These are phyloP conservation scores for Pongo pygmaeus DNA, from an alignment of 2,113 vertebrate genomes.

Conservation along the genomic window DNA sequence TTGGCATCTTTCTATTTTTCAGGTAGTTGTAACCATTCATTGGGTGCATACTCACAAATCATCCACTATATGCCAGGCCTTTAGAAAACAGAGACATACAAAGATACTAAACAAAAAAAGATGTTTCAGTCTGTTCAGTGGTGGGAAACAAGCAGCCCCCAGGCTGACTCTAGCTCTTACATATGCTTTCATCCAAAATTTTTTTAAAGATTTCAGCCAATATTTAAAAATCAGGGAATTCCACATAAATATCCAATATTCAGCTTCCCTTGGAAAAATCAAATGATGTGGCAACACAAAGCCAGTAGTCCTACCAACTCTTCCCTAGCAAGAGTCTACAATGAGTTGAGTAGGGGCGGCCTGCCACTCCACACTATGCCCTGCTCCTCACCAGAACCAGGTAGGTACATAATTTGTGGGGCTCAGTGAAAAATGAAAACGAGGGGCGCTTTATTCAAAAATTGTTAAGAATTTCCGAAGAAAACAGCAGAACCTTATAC, in stretches of 20 bases:
- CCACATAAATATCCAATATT: background rate
- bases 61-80: background rate
- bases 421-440: background rate
- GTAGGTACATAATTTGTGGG: background rate
- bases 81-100: background rate
- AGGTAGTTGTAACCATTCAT: background rate
- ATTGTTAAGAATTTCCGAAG: constrained; percentile 3
- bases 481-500: background rate
- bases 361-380: background rate
- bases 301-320: background rate
- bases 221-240: constrained; percentile 23
- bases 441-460: background rate
- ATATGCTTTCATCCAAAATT: background rate
- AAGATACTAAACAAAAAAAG: constrained; percentile 1
- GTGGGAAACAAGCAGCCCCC: background rate
- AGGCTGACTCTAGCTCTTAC: background rate
- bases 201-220: background rate
- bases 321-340: background rate
- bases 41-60: constrained; percentile 22
- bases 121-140: background rate
- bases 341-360: background rate
- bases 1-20: constrained; percentile 13
- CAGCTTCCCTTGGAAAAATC: background rate
- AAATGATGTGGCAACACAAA: background rate
- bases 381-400: background rate